phyloP scores from a whole-genome alignment of 2,888 invertebrate species.

The Himalopsyche japonica region DNA sequence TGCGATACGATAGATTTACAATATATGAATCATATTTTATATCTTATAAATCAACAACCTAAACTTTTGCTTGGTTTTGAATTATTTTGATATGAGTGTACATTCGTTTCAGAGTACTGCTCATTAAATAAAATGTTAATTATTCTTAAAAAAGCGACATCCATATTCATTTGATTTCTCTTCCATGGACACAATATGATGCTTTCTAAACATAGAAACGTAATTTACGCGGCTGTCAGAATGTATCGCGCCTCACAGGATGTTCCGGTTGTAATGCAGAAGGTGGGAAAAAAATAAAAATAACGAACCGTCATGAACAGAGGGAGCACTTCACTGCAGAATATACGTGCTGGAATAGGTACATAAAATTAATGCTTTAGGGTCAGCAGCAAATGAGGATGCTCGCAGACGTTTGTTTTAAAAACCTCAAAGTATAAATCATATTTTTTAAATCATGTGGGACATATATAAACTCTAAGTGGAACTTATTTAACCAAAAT shows the following conservation, averaged over 20 bases:
- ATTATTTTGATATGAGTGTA: too few relatives aligned
- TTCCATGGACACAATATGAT: not conserved
- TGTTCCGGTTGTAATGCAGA: not conserved
- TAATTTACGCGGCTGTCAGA: not conserved
- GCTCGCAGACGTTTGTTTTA: too few relatives aligned
- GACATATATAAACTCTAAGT: too few relatives aligned
- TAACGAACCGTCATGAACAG: not conserved
- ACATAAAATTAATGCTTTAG: not conserved
- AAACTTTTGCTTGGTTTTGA: too few relatives aligned
- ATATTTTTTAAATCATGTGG: too few relatives aligned
- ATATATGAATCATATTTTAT: too few relatives aligned
- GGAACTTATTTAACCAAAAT: too few relatives aligned
- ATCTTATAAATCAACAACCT: too few relatives aligned
- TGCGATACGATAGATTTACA: too few relatives aligned
- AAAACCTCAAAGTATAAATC: too few relatives aligned
- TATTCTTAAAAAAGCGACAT: not conserved
- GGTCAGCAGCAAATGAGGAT: not conserved
- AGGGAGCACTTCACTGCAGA: not conserved
- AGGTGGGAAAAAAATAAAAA: not conserved
- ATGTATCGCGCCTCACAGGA: not conserved
- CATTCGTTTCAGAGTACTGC: too few relatives aligned
- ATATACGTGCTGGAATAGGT: not conserved
- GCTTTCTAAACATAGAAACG: not conserved
- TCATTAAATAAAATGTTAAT: too few relatives aligned
- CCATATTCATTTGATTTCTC: not conserved